Conservation (phyloP, 2,888 invertebrate species). For the Lepidonotus clava region DNA sequence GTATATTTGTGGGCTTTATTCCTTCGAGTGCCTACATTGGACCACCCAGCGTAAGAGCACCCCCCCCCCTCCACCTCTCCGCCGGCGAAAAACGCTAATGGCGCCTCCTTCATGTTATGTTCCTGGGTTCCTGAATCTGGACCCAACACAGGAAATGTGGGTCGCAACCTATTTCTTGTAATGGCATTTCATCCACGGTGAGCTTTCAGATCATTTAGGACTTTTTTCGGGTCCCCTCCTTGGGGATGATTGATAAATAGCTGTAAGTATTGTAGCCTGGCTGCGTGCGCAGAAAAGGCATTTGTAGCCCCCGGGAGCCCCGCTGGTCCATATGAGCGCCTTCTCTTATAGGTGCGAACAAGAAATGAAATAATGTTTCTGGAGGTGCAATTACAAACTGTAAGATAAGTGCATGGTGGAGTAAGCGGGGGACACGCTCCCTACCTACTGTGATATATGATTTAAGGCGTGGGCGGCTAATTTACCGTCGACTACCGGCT, state of each 20-base stretch:
- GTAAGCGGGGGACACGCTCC: too few relatives aligned
- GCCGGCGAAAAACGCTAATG: not conserved
- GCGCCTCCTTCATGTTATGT: not conserved
- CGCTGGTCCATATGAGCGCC: not conserved
- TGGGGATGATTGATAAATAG: not conserved
- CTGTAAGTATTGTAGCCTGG: not conserved
- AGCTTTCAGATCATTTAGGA: conserved; percentile 8
- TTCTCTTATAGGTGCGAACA: not conserved
- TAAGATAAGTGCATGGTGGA: too few relatives aligned
- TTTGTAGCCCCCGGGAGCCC: too few relatives aligned
- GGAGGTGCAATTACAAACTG: too few relatives aligned
- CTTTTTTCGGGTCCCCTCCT: not conserved
- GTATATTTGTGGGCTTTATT: conserved; percentile 2
- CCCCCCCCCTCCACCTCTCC: not conserved
- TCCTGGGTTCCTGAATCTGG: not conserved
- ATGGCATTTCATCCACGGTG: not conserved
- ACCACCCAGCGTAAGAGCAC: not conserved
- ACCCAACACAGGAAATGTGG: conserved; percentile 6
- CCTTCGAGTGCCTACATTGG: not conserved
- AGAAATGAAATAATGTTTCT: too few relatives aligned
- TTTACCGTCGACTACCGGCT: too few relatives aligned
- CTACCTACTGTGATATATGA: too few relatives aligned
- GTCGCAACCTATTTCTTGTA: conserved; percentile 19
- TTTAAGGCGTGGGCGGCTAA: too few relatives aligned
- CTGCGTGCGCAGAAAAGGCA: too few relatives aligned